phyloP scores from a whole-genome alignment of 2,888 invertebrate species.

The Ligdia adustata region DNA sequence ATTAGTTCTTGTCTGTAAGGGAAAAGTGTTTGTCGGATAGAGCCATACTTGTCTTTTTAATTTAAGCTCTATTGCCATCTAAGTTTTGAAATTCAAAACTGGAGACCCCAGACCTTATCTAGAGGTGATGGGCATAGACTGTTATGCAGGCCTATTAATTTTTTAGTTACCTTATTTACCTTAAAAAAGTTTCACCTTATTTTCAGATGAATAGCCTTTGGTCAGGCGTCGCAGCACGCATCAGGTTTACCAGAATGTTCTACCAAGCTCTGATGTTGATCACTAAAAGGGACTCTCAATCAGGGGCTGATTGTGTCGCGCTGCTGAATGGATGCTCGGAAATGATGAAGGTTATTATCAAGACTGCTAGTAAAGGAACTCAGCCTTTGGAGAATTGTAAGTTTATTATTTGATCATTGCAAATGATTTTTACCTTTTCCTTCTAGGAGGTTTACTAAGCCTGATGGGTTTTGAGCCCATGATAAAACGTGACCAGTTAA shows the following conservation, averaged over 20 bases:
- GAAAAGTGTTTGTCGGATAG: too few species aligned
- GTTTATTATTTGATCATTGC: constrained; percentile 36
- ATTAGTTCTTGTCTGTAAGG: too few species aligned
- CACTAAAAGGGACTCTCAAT: constrained; percentile 86
- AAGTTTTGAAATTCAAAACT: too few species aligned
- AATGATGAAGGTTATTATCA: constrained; percentile 91
- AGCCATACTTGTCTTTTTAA: too few species aligned
- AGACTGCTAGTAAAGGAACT: constrained; percentile 87
- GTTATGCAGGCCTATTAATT: neutral
- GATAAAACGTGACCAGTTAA: too few species aligned
- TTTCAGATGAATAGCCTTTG: constrained; percentile 70
- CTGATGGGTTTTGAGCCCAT: constrained; percentile 98
- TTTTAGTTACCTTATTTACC: neutral
- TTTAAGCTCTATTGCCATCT: too few species aligned
- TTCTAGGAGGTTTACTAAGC: constrained; percentile 87
- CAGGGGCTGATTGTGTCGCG: constrained; percentile 91
- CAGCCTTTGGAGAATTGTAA: constrained; percentile 87
- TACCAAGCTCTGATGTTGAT: constrained; percentile 91
- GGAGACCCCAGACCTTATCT: too few species aligned
- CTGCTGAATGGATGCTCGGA: constrained; percentile 92
- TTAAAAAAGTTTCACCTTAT: constrained; percentile 7
- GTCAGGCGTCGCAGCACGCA: constrained; percentile 89
- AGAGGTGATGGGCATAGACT: too few species aligned
- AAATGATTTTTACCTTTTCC: constrained; percentile 1
- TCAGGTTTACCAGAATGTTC: constrained; percentile 94